A percentile compares a stretch with the other conserved stretches of the same genome.
phyloP scores from a whole-genome alignment of 2,113 vertebrate species.

The Bucco capensis region DNA sequence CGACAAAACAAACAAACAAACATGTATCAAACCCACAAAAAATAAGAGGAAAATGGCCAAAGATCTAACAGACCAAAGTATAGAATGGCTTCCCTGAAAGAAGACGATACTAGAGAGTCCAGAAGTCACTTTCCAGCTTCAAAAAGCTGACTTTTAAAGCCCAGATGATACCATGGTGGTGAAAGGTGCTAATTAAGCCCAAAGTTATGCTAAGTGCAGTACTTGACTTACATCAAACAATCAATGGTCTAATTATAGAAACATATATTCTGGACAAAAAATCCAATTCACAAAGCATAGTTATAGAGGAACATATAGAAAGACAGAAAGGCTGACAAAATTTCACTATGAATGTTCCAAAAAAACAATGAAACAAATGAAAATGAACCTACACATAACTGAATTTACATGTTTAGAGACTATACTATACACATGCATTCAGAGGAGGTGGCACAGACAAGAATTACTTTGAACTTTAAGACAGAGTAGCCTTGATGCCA shows the following conservation, averaged over 20 bases:
- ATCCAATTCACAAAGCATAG: not conserved
- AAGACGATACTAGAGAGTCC: not conserved
- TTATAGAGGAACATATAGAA: not conserved
- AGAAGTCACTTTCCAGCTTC: not conserved
- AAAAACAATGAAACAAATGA: not conserved
- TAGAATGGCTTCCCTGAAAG: not conserved
- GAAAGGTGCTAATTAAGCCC: not conserved
- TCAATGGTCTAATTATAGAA: not conserved
- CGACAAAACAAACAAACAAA: too few species aligned
- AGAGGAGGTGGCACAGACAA: not conserved
- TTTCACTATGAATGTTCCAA: not conserved
- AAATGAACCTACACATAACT: not conserved
- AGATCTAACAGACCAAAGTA: not conserved
- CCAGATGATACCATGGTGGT: too few species aligned
- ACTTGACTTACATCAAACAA: not conserved
- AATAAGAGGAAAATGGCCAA: not conserved
- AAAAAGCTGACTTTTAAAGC: not conserved
- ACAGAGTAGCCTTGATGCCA: not conserved
- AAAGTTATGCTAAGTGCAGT: not conserved
- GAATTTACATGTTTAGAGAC: not conserved
- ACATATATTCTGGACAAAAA: not conserved
- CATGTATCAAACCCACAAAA: not conserved
- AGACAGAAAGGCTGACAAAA: not conserved
- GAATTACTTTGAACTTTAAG: not conserved
- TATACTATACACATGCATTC: not conserved